Evolutionary conservation across 2,888 invertebrate species (phyloP), one percentile per base, ranked within the genome.

Genomic region (Nephrotoma flavescens): DNA sequence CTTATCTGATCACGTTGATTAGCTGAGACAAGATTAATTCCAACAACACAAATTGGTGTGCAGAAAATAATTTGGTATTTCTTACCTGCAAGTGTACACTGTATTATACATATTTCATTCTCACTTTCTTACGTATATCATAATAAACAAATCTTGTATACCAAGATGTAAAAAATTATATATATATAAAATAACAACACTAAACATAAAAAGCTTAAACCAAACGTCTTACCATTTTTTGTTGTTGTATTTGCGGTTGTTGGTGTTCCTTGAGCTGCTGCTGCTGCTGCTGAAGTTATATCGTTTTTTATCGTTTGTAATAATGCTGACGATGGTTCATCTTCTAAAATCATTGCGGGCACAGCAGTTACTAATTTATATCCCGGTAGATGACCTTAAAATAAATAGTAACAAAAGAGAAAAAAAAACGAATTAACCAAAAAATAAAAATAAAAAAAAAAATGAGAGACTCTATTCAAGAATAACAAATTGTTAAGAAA

Each of bases 361-460:
- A 96, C 93, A 88, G 96, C 96, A 89, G 95, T 96, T 90, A 96
- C 95, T 90, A 95, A 93, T 90, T 95, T 94, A 91, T 95, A 95
- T 90, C 95, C 95, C 86, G 92, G 91, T 88, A 91, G 89, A 88
- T 91, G 91, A 89, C 91, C 91, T 91, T 45, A 85, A 85, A 41
- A 42, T 42, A 31, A 42, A 86, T 31, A 57, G 31, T 57, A 86
- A 41, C 52, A 85, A 45, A 3, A 44, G 11, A 44, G 44, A 44
- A 71, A 31, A 19, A n/a, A 57, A 52, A 7, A 52, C n/a, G 52
- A 52, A 52, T n/a, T 15, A 15, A 52, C n/a, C 9, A 83, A n/a
- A n/a, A 3, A 45, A n/a, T 45, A 47, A 86, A 83, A 71, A 44
- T n/a, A 86, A 47, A 83, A 84, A 86, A n/a, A n/a, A n/a, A n/a